Percentiles rank a stretch among this genome's conserved stretches.
These are phyloP conservation scores for Astyanax mexicanus DNA, from an alignment of 2,797 vertebrate species.

Conservation along the genomic window DNA sequence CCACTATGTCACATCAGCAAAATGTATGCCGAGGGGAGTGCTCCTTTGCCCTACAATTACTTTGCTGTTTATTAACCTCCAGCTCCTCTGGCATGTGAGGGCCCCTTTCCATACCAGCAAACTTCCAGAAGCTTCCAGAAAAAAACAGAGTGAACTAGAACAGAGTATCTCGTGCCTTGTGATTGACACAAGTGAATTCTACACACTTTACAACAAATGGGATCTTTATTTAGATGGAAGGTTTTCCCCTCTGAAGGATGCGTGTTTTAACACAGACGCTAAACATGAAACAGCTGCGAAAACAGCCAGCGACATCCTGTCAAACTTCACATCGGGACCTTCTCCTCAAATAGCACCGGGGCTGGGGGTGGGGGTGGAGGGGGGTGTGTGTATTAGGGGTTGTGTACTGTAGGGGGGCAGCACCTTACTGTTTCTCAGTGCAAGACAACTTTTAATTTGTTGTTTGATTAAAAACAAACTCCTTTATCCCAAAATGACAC, in stretches of 20 bases:
- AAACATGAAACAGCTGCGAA: conserved; percentile 72
- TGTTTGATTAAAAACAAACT: too few species aligned
- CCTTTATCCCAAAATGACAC: too few species aligned
- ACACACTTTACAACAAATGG: neutral
- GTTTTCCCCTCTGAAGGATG: conserved; percentile 9
- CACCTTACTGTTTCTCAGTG: neutral
- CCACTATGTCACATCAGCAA: conserved; percentile 25
- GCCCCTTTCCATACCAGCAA: conserved; percentile 6
- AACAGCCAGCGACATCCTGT: conserved; percentile 64
- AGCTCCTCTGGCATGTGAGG: neutral
- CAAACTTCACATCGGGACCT: conserved; percentile 53
- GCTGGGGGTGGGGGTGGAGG: neutral
- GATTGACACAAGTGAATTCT: conserved; percentile 14
- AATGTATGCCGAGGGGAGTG: conserved; percentile 9
- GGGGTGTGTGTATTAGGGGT: conserved; percentile 44
- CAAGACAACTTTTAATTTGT: too few species aligned
- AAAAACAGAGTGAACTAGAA: neutral
- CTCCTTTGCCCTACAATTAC: conserved; percentile 5
- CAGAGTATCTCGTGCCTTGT: neutral
- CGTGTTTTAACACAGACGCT: conserved; percentile 52
- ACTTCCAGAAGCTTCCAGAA: neutral
- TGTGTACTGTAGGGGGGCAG: neutral
- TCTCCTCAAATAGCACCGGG: conserved; percentile 47
- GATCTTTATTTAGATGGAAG: neutral
- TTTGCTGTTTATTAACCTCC: conserved; percentile 47